Evolutionary conservation across 2,113 vertebrate species (phyloP), one percentile per base, ranked within the genome.

Genomic region (Albula goreensis): DNA sequence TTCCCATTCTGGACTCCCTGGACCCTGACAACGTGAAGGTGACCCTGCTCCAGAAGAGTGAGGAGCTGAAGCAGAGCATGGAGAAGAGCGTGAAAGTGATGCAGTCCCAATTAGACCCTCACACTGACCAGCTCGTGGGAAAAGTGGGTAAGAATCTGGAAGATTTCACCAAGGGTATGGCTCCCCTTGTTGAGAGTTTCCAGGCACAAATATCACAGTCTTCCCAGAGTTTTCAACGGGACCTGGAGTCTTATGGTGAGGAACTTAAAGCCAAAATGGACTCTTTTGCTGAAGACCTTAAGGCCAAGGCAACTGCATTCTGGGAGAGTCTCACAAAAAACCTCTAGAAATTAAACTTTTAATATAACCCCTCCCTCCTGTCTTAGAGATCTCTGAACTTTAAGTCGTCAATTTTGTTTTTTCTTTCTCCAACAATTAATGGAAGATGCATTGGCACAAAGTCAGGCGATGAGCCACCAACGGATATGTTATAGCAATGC

Each of bases 121-220:
- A 91, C 90, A 89, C 90, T 0, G 89, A 88, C 1, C 91, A 92
- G 17, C 80, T 95, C 87, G 92, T 84, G 77, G 49, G 84, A 88
- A 94, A 90, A 82, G 91, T 95, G 6, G 90, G 93, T 63, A 85
- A 90, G 78, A 92, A 88, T 31, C 84, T 93, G 80, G 63, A 92
- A 87, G 89, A 93, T 19, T 94, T 96, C 90, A 91, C 93, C 89
- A 88, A 93, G 79, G 79, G 50, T n/a, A 51, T 82, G 51, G 52
- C n/a, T 80, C 49, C 90, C 63, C 91, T 96, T 83, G 94, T 96
- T 89, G 91, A 92, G 85, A 95, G 96, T 90, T 94, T 90, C 87
- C 90, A 95, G 91, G 82, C 90, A 0, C 85, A 92, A 91, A 74
- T 93, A 87, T 85, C 81, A 11, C 89, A 93, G 88, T 90, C 89